A percentile compares a stretch with the other conserved stretches of the same genome.
These are phyloP conservation scores for Sebastes itinus DNA, from an alignment of 2,797 vertebrate species.

Conservation along the genomic window DNA sequence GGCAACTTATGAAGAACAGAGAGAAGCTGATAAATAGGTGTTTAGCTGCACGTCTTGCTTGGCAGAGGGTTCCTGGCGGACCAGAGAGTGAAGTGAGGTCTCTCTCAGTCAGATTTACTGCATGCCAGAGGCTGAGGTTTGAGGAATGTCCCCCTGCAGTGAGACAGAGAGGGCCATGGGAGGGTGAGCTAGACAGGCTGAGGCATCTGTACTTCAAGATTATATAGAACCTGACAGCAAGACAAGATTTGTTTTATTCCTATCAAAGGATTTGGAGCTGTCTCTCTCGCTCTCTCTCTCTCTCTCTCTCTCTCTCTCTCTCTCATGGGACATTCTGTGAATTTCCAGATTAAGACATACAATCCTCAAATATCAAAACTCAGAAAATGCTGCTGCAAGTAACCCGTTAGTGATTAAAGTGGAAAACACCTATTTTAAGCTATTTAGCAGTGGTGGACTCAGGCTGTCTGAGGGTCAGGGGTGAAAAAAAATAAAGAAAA, in stretches of 20 bases:
- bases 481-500: no score
- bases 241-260: slow-evolving; percentile 18
- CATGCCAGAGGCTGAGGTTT: slow-evolving; percentile 71
- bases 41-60: slow-evolving; percentile 30
- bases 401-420: slow-evolving; percentile 1
- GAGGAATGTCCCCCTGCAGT: slow-evolving; percentile 78
- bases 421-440: neutral
- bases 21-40: slow-evolving; percentile 39
- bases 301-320: slow-evolving; percentile 1
- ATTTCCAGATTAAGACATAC: slow-evolving; percentile 32
- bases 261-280: neutral
- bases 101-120: slow-evolving; percentile 72
- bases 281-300: slow-evolving; percentile 16
- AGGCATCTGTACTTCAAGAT: slow-evolving; percentile 61
- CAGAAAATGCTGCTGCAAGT: neutral
- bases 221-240: slow-evolving; percentile 55
- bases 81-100: slow-evolving; percentile 29
- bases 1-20: neutral
- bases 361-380: slow-evolving; percentile 22
- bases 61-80: slow-evolving; percentile 42
- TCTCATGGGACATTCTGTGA: slow-evolving; percentile 38
- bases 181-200: slow-evolving; percentile 54
- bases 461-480: no score
- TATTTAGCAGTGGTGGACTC: no score
- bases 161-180: slow-evolving; percentile 56